Conservation (phyloP, 2,113 vertebrate species). For the Uria aalge region DNA sequence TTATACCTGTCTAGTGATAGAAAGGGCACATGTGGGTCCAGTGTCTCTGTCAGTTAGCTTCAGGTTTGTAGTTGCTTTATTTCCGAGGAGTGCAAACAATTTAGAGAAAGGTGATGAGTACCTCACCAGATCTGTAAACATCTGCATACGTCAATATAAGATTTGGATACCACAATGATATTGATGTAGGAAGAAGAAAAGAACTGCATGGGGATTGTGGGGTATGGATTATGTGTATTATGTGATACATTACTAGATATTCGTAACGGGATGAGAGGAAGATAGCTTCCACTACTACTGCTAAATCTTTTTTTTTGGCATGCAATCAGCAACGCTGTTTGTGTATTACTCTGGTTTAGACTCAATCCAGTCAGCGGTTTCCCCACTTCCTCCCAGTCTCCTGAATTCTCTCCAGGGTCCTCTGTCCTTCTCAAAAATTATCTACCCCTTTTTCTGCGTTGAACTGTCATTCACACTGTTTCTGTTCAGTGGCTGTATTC, state of each 20-base stretch:
- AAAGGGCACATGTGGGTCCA: neutral
- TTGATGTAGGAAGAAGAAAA: neutral
- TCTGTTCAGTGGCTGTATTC: neutral
- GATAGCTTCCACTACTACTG: neutral
- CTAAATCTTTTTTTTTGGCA: neutral
- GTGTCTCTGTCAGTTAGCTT: neutral
- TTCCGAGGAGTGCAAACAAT: neutral
- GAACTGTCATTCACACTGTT: neutral
- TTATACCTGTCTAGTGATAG: neutral
- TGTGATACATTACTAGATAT: neutral
- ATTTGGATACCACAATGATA: neutral
- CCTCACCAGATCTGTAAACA: neutral
- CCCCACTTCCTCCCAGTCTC: neutral
- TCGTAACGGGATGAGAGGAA: neutral
- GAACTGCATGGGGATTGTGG: neutral
- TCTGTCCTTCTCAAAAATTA: neutral
- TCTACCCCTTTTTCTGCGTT: neutral
- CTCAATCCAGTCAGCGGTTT: neutral
- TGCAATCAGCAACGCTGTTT: neutral
- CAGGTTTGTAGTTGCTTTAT: neutral
- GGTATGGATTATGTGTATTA: neutral
- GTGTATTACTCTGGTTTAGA: neutral
- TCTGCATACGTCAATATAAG: neutral
- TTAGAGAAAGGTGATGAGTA: neutral
- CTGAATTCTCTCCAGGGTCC: neutral